A percentile compares a stretch with the other conserved stretches of the same genome.
Conservation (phyloP, 2,113 vertebrate genomes). For the Typhlomys cinereus region DNA sequence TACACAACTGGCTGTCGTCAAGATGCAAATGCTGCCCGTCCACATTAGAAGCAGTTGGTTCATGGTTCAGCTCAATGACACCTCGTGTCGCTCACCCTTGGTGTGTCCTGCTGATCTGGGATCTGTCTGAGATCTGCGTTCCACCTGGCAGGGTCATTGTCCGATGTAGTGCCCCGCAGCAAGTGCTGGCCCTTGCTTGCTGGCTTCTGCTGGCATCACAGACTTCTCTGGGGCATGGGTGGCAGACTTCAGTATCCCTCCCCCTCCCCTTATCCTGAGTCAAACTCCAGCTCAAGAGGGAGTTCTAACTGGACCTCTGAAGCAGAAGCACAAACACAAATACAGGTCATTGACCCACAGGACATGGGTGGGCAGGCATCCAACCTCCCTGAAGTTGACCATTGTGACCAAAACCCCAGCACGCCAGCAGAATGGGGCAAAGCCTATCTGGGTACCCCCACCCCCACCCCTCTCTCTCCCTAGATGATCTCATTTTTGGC, state of each 20-base stretch:
- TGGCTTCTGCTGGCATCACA: neutral
- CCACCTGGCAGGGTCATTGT: neutral
- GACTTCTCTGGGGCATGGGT: neutral
- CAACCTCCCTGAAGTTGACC: neutral
- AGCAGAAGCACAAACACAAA: neutral
- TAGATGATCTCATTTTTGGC: conserved; percentile 87
- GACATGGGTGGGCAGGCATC: neutral
- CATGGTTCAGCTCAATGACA: neutral
- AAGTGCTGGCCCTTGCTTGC: neutral
- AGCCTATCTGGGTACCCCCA: conserved; percentile 87
- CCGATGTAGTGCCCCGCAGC: neutral
- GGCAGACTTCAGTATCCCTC: neutral
- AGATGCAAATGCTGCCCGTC: neutral
- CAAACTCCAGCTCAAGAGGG: neutral
- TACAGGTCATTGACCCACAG: neutral
- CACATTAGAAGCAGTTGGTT: neutral
- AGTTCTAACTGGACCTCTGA: fast-evolving
- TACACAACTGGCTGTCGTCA: neutral
- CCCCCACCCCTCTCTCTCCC: too few relatives aligned
- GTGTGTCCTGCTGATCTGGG: neutral
- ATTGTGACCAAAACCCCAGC: neutral
- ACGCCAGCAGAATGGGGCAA: neutral
- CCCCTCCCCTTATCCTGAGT: conserved; percentile 12
- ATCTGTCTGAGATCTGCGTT: neutral
- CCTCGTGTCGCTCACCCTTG: neutral